These are phyloP conservation scores for Iselma pallidipennis DNA, from an alignment of 2,888 invertebrate genomes.

Conservation along the genomic window DNA sequence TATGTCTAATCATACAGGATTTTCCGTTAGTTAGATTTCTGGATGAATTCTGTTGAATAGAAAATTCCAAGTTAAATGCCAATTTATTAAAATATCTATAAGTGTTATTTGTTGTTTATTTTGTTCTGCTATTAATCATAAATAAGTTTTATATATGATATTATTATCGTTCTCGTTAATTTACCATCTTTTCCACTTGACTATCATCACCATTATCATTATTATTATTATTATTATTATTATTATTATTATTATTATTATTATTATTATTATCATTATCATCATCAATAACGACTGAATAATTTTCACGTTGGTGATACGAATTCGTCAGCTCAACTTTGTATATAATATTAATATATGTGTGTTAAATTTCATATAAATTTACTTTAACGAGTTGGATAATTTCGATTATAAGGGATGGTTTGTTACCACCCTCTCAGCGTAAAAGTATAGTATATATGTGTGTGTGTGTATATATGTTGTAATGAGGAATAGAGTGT, in stretches of 20 bases:
- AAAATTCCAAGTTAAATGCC: background rate
- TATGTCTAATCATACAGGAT: too few relatives aligned
- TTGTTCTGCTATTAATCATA: background rate
- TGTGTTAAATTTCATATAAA: conserved; percentile 33
- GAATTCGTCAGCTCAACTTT: background rate
- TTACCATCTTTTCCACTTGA: background rate
- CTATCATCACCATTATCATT: background rate
- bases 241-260: background rate
- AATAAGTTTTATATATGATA: too few relatives aligned
- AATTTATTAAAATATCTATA: background rate
- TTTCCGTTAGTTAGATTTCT: background rate
- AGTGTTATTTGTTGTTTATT: too few relatives aligned
- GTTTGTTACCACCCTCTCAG: conserved; percentile 19
- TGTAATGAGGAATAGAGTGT: too few relatives aligned
- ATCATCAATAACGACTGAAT: background rate
- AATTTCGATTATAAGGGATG: conserved; percentile 20
- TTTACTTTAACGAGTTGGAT: conserved; percentile 30
- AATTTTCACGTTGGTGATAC: background rate
- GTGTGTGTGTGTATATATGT: too few relatives aligned
- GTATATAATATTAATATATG: background rate
- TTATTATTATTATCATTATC: background rate
- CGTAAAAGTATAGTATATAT: too few relatives aligned
- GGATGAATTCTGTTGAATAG: background rate
- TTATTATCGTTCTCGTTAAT: conserved; percentile 4
- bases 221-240: background rate